Evolutionary conservation across 1,140 invertebrate genomes (phyloP), one percentile per base, ranked within the genome.

Genomic region (Achroia grisella): DNA sequence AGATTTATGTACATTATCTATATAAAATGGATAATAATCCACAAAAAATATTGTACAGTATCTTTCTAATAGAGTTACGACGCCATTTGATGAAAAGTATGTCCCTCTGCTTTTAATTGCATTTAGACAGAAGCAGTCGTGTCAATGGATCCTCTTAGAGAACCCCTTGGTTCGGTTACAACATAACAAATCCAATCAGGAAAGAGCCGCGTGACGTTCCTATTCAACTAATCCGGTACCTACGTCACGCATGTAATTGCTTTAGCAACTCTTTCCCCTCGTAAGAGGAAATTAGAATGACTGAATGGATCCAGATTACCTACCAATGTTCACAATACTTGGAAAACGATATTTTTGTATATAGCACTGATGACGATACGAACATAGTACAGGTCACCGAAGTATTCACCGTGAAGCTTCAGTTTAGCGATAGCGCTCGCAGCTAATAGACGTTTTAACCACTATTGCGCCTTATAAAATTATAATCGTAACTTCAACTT

Each of bases 371-470:
- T 62, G 60, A 64, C 57, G 70, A 60, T 44, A 41, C 40, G 52
- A 33, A 32, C 58, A 53, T 48, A 57, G 50, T 52, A 63, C 65
- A 62, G 68, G 65, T 67, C 59, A 60, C 56, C 48, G 52, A 57
- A 44, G 42, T 40, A 39, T 30, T 23, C 52, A 43, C 56, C 55
- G 50, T 52, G 44, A 47, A 58, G 47, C 56, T 66, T 79, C 75
- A 82, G 73, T 82, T 42, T 52, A 59, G 46, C 62, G 71, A 69
- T 71, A 73, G 75, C 75, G 55, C 66, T 75, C 64, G 46, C 45
- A 32, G 50, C 35, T 56, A 53, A 56, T 59, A 60, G 59, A 77
- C 75, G 77, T 45, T 51, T 52, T 35, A 29, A 42, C 41, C 35
- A 23, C 15, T 35, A 45, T 48, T 39, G 36, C 46, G 55, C 10